Evolutionary conservation across 2,113 vertebrate species (phyloP).

Genomic region (Stigmatopora argus): DNA sequence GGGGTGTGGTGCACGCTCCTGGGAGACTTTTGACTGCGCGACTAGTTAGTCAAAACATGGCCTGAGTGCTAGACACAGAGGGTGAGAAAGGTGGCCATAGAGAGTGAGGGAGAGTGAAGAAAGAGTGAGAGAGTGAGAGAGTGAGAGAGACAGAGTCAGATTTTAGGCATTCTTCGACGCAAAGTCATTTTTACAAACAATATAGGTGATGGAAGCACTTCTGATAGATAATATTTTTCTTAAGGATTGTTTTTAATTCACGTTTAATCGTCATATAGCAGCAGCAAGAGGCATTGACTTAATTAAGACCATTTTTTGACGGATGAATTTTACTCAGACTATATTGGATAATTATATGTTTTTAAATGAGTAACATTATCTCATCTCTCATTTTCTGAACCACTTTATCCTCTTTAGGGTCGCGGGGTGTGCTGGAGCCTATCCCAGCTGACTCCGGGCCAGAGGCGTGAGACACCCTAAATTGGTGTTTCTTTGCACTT

Average conservation of each 20-base stretch:
- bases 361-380: no score
- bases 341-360: no score
- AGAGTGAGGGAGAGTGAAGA: slow-evolving; percentile 8
- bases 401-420: no score
- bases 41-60: slow-evolving; percentile 74
- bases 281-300: not conserved
- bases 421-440: no score
- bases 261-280: not conserved
- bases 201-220: not conserved
- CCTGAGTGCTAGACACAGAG: slow-evolving; percentile 39
- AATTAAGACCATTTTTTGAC: not conserved
- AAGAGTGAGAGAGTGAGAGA: slow-evolving; percentile 9
- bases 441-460: no score
- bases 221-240: not conserved
- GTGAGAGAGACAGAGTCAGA: not conserved
- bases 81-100: slow-evolving; percentile 18
- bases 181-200: not conserved
- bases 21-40: slow-evolving; percentile 63
- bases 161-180: not conserved
- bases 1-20: slow-evolving; percentile 72
- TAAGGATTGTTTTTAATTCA: not conserved
- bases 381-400: no score
- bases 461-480: no score
- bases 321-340: not conserved
- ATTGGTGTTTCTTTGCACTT: no score